These are phyloP conservation scores for Centropus bengalensis DNA, from an alignment of 2,113 vertebrate genomes.

Conservation along the genomic window DNA sequence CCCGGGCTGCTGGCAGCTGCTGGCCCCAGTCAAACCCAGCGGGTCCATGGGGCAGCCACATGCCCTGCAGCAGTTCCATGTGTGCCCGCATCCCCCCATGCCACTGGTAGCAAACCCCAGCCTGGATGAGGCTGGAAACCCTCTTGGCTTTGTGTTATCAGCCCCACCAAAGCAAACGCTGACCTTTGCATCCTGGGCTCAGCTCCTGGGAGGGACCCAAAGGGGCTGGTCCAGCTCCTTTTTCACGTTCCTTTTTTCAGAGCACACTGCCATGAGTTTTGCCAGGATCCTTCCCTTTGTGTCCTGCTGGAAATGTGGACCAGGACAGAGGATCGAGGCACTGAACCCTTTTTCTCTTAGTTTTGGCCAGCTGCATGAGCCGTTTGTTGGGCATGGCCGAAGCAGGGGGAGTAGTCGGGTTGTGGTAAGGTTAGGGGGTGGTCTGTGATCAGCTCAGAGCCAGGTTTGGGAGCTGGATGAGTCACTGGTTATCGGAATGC, in stretches of 20 bases:
- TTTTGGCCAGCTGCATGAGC: rapidly evolving
- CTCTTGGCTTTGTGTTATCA: not conserved
- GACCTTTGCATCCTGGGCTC: not conserved
- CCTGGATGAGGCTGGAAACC: not conserved
- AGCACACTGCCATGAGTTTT: rapidly evolving
- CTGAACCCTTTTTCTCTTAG: not conserved
- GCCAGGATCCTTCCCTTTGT: not conserved
- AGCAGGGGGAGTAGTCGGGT: not conserved
- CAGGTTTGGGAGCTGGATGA: not conserved
- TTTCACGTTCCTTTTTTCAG: not conserved
- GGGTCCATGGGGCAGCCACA: not conserved
- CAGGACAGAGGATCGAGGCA: rapidly evolving
- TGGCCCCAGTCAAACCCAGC: rapidly evolving
- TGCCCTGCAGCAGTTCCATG: rapidly evolving
- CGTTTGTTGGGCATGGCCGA: not conserved
- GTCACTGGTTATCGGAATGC: not conserved
- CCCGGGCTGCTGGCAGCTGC: not conserved
- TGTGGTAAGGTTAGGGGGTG: not conserved
- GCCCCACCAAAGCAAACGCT: not conserved
- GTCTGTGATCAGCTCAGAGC: not conserved
- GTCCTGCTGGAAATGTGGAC: rapidly evolving
- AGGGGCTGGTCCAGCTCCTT: not conserved
- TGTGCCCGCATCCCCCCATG: rapidly evolving
- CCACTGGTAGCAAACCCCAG: rapidly evolving
- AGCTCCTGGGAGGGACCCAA: not conserved